Conservation (phyloP, 2,113 vertebrate species). For the Amazona vittata region DNA sequence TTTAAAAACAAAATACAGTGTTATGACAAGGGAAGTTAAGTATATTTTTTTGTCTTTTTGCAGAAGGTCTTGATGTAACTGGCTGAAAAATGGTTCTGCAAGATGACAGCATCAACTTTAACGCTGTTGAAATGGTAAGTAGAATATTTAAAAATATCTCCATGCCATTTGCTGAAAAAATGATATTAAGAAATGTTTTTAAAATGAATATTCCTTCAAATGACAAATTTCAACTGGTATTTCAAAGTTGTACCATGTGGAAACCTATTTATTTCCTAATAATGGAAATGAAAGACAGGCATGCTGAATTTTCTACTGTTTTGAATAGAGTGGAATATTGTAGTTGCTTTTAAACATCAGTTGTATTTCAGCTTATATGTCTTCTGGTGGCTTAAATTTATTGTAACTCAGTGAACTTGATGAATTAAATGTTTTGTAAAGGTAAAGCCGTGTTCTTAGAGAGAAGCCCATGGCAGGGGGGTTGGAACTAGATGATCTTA, state of each 20-base stretch:
- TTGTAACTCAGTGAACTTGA: not conserved
- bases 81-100: conserved; percentile 25
- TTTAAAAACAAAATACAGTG: not conserved
- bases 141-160: not conserved
- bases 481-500: no score
- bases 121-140: conserved; percentile 54
- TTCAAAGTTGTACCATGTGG: not conserved
- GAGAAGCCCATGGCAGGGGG: not conserved
- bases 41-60: not conserved
- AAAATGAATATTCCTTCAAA: not conserved
- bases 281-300: not conserved
- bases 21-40: not conserved
- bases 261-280: not conserved
- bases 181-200: not conserved
- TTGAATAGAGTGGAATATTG: not conserved
- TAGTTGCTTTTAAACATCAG: not conserved
- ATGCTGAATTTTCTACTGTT: not conserved
- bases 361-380: not conserved
- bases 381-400: not conserved
- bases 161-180: not conserved
- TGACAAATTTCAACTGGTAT: not conserved
- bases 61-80: conserved; percentile 16
- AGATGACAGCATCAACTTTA: not conserved
- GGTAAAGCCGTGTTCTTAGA: not conserved
- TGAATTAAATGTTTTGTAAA: not conserved